phyloP scores from a whole-genome alignment of 2,888 invertebrate species.

The Volucella inanis region DNA sequence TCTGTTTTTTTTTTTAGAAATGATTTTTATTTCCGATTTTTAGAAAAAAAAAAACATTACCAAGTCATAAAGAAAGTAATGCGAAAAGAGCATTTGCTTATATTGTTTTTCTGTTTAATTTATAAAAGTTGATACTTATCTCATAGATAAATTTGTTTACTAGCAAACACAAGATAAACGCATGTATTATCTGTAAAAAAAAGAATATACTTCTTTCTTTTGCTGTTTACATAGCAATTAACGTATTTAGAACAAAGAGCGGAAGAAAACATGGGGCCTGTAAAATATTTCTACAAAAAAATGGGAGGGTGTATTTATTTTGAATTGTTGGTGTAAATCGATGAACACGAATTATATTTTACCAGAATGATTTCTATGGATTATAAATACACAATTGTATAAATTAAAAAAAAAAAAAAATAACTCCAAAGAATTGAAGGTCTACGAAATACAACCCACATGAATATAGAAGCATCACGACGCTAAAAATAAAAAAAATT shows the following conservation, averaged over 20 bases:
- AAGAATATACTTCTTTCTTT: slow-evolving; percentile 24
- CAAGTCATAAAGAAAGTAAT: not conserved
- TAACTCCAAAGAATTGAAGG: too few relatives aligned
- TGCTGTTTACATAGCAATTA: slow-evolving; percentile 53
- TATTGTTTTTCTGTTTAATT: not conserved
- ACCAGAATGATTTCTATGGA: too few relatives aligned
- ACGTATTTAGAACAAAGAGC: slow-evolving; percentile 40
- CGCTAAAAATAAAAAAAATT: too few relatives aligned
- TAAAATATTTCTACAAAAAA: too few relatives aligned
- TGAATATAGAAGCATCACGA: too few relatives aligned
- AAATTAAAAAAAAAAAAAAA: too few relatives aligned
- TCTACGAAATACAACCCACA: too few relatives aligned
- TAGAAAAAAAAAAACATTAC: not conserved
- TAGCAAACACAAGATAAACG: slow-evolving; percentile 49
- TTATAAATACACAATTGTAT: too few relatives aligned
- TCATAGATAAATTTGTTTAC: slow-evolving; percentile 63
- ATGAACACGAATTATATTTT: too few relatives aligned
- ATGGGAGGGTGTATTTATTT: too few relatives aligned
- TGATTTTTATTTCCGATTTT: slow-evolving; percentile 4
- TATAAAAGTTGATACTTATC: slow-evolving; percentile 48
- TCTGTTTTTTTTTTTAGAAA: slow-evolving; percentile 14
- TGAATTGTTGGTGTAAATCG: too few relatives aligned
- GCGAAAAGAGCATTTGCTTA: slow-evolving; percentile 20
- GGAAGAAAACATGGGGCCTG: not conserved
- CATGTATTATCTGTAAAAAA: slow-evolving; percentile 18